Conservation (phyloP, 2,888 invertebrate species). For the Atrina japonica region DNA sequence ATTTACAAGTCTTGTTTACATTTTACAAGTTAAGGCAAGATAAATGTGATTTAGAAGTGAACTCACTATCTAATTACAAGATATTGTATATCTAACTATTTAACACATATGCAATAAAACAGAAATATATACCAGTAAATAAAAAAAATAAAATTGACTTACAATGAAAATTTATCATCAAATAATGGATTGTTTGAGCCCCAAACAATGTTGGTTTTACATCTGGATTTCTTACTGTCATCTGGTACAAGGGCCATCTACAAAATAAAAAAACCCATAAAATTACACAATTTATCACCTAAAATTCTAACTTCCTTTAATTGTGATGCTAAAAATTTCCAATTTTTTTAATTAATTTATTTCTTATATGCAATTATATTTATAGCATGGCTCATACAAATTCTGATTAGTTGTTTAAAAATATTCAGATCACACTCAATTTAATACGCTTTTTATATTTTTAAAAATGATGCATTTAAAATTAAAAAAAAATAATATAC, state of each 20-base stretch:
- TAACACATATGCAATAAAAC: too few relatives aligned
- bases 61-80: too few relatives aligned
- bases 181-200: conserved; percentile 76
- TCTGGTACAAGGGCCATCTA: conserved; percentile 77
- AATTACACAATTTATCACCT: background rate
- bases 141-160: conserved; percentile 52
- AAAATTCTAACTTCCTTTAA: background rate
- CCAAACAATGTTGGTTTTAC: conserved; percentile 70
- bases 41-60: too few relatives aligned
- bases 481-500: too few relatives aligned
- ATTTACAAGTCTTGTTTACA: too few relatives aligned
- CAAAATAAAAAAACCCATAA: conserved; percentile 26
- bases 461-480: too few relatives aligned
- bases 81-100: too few relatives aligned
- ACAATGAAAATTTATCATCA: conserved; percentile 80
- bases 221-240: conserved; percentile 69
- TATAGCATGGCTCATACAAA: background rate
- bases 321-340: background rate
- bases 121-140: too few relatives aligned
- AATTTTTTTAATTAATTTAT: background rate
- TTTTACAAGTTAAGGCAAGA: too few relatives aligned
- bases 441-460: too few relatives aligned
- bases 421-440: too few relatives aligned
- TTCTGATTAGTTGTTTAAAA: too few relatives aligned
- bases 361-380: background rate